Evolutionary conservation across 1,140 invertebrate species (phyloP), one percentile per base, ranked within the genome.

Genomic region (Agrilus planipennis): DNA sequence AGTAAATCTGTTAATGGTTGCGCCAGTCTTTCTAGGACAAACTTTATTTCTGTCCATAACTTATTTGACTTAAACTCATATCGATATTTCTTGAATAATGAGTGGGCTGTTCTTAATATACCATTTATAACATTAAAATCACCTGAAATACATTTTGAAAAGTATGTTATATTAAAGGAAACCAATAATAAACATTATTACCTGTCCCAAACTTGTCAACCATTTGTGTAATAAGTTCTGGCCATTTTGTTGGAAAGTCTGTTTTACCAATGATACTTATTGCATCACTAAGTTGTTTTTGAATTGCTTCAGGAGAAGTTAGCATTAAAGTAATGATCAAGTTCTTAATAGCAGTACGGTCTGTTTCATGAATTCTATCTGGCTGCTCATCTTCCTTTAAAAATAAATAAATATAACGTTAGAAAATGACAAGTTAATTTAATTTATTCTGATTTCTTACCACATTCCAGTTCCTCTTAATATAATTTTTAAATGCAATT

Each of bases 81-180:
- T 35, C 91, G 74, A 66, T 97, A 99, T 55, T 89, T 76, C 64
- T 93, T 91, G 64, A 98, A 97, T 6, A 99, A 68, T 0, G 92
- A 96, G 67, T 97, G 90, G 0, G 88, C 91, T 1, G 93, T 97
- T 49, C 89, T 76, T 2, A 99, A 67, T 0, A 96, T 81, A 7
- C 93, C 92, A 69, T 96, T 95, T 28, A 97, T 96, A 0, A 94
- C 68, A 64, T 92, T 79, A 62, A 96, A 96, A 68, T 97, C 89
- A 21, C 87, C 83, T 76, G 54, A 20, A 59, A 64, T 34, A 39
- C 23, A 23, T 16, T 36, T 9, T 0, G 36, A 18, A n/a, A n/a
- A n/a, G n/a, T n/a, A n/a, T n/a, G 9, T 30, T 36, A 19, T 28
- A 16, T 3, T 4, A 3, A 41, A 32, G 25, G 16, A 15, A 9